A percentile compares a stretch with the other conserved stretches of the same genome.
Evolutionary conservation across 2,888 invertebrate species (phyloP).

Genomic region (Scaptomyza reducta): DNA sequence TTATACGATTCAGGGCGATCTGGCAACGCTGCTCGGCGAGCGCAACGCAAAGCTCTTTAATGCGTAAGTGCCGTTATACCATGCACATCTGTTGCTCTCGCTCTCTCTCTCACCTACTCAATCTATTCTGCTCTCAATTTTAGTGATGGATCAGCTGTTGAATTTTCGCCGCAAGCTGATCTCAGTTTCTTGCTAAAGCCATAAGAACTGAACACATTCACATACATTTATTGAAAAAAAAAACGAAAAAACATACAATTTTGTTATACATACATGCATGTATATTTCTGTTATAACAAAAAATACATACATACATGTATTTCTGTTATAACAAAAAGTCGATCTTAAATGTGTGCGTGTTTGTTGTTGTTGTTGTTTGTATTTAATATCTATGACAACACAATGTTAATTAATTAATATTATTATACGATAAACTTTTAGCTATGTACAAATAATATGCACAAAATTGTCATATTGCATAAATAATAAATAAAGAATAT

Average conservation of each 20-base stretch:
- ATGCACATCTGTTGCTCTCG: not conserved
- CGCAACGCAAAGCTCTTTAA: conserved; percentile 88
- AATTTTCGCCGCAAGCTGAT: conserved; percentile 86
- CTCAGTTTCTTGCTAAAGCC: conserved; percentile 86
- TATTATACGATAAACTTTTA: not conserved
- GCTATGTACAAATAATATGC: conserved; percentile 39
- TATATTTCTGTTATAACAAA: conserved; percentile 16
- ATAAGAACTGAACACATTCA: conserved; percentile 26
- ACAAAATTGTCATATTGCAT: conserved; percentile 12
- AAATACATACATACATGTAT: too few species aligned
- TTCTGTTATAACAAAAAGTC: conserved; percentile 22
- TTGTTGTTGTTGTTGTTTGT: conserved; percentile 8
- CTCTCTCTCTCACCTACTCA: too few species aligned
- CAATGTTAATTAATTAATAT: not conserved
- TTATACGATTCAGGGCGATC: conserved; percentile 85
- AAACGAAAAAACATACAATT: conserved; percentile 8
- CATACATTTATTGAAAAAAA: conserved; percentile 28
- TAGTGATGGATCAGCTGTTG: conserved; percentile 85
- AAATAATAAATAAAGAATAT: conserved; percentile 23
- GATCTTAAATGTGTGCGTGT: not conserved
- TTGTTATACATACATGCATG: too few species aligned
- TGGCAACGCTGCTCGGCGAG: conserved; percentile 87
- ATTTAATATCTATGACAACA: conserved; percentile 29
- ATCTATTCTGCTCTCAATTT: conserved; percentile 70
- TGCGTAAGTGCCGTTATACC: conserved; percentile 85